A percentile compares a stretch with the other conserved stretches of the same genome.
Conservation (phyloP, 2,797 vertebrate genomes). For the Poliocrania exsul region DNA sequence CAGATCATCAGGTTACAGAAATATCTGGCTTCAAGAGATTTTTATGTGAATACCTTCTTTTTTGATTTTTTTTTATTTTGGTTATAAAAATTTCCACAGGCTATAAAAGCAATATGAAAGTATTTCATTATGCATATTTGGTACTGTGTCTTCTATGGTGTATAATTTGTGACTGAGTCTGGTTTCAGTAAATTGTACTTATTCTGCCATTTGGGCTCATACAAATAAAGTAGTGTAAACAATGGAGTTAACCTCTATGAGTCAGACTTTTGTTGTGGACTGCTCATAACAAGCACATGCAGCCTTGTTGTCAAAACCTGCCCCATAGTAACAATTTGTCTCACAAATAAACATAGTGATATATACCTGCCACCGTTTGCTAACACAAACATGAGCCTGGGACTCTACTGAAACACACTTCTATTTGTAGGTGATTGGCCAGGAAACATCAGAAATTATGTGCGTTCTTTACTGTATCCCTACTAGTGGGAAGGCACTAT, state of each 20-base stretch:
- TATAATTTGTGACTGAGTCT: slow-evolving; percentile 38
- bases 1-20: background rate
- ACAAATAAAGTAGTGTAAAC: slow-evolving; percentile 53
- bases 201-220: slow-evolving; percentile 56
- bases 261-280: slow-evolving; percentile 26
- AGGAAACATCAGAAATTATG: background rate
- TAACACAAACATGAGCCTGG: background rate
- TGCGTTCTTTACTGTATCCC: background rate
- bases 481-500: background rate
- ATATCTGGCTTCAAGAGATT: background rate
- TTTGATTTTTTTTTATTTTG: background rate
- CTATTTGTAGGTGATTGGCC: background rate
- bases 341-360: background rate
- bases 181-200: slow-evolving; percentile 44
- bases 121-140: background rate
- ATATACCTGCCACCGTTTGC: background rate
- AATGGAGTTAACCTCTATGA: background rate
- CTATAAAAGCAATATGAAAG: slow-evolving; percentile 4
- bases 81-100: background rate
- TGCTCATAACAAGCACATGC: background rate
- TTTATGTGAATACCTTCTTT: background rate
- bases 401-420: background rate
- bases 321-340: background rate
- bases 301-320: slow-evolving; percentile 14
- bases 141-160: background rate